Base-by-base conservation (phyloP, 1,140 invertebrate species). In the Aphelinus atriplicis region DNA sequence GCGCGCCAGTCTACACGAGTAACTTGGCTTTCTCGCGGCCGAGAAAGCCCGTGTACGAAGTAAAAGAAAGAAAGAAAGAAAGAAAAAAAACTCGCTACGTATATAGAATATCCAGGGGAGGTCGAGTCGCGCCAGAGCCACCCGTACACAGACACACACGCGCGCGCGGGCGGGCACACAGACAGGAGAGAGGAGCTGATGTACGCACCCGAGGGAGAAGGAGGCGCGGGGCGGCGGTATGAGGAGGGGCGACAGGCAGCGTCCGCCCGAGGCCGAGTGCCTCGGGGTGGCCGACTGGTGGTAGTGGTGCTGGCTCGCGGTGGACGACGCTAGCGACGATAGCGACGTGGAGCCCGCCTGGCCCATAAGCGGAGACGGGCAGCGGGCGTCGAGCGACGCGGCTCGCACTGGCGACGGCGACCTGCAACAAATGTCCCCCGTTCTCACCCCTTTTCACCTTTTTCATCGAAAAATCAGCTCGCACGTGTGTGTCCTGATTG, bases 331-430 rank as follows among this genome's bases (percentile, higher is more conserved):
- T 84, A 78, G 90, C 83, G 81, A 89, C 83, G 78, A 93, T 57
- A 63, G 92, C 88, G 89, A 83, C 82, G 93, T 75, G 83, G 90
- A 80, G 89, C 83, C 87, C 92, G 88, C 5, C 26, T 45, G 50
- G 9, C 7, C 26, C 53, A 9, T 0, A 68, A 74, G 89, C 9
- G 89, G 89, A 3, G 78, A 78, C 64, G 80, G 45, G 43, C n/a
- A 61, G 58, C 93, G 89, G 42, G 93, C 92, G 81, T 94, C 93
- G 46, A 94, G 82, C 0, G 93, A 94, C n/a, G 92, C 92, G 0
- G 93, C 92, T 26, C 93, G 89, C 63, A 92, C 89, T 3, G 94
- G 93, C 57, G 93, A 94, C 1, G 93, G 93, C 0, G 93, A 94
- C 53, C 93, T 90, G 2, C 51, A 53, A 53, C 51, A 6, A 9